Base-by-base conservation (phyloP, 2,797 vertebrate genomes). In the Sandelia bainsii region DNA sequence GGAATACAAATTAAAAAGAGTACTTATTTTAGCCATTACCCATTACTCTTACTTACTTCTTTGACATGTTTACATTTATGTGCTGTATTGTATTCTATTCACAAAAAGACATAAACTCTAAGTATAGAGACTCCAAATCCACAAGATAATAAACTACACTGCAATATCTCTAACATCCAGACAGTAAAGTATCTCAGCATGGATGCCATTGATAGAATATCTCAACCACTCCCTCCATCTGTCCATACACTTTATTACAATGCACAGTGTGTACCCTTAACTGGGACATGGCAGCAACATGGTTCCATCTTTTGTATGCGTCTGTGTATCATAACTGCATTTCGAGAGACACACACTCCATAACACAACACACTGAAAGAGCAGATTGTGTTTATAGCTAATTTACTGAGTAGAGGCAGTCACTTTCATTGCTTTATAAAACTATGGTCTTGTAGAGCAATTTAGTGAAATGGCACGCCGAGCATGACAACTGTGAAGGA, bases 181-280 rank as follows among this genome's bases (percentile, higher is more conserved):
- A 46, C 80, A 64, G 62, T 75, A 48, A 79, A 82, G 72, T 72
- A 40, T 76, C 82, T 77, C 73, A 83, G 67, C 77, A 69, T 81
- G 79, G 64, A 82, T 77, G 78, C 64, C 80, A 81, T 80, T 91
- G 81, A 85, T 74, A 53, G 62, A 90, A 83, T 77, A 83, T 75
- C 72, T 85, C 78, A 87, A 83, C 86, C 84, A 75, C 89, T 89
- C 79, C 85, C 85, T 89, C 88, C 87, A 90, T 93, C 90, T 92
- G 90, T 88, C 88, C 75, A 79, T 53, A 65, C 65, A 67, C 54
- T 77, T 53, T 64, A 79, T 45, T 69, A 61, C 68, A 82, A 83
- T 67, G 77, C 79, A 61, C 72, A 77, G 63, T 71, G 60, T 85
- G 79, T 73, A 48, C 52, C 60, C 67, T 83, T 83, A 85, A 87